phyloP scores from a whole-genome alignment of 2,888 invertebrate species.

The Falcaria lacertinaria region DNA sequence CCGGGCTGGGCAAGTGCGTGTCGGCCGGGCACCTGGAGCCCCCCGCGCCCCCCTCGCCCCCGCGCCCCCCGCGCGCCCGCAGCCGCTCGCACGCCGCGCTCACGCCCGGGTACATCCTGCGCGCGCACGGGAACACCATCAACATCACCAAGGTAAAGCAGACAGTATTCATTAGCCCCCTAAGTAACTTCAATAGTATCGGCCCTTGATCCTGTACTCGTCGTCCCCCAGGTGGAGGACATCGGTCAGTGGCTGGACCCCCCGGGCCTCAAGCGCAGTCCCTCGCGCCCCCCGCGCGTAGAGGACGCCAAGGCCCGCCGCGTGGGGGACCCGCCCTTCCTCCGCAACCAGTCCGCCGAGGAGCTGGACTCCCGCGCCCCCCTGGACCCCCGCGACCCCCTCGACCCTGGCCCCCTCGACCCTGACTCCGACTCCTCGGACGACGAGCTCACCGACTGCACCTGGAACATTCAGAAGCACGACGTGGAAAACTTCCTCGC shows the following conservation, averaged over 20 bases:
- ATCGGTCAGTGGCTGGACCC: slow-evolving; percentile 68
- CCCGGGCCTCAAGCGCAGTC: slow-evolving; percentile 51
- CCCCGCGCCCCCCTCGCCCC: slow-evolving; percentile 16
- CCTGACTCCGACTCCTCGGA: slow-evolving; percentile 30
- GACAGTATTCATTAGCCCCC: no score
- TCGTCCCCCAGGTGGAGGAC: slow-evolving; percentile 63
- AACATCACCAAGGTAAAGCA: slow-evolving; percentile 55
- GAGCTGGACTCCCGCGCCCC: slow-evolving; percentile 44
- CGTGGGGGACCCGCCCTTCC: slow-evolving; percentile 43
- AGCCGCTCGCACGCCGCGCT: slow-evolving; percentile 46
- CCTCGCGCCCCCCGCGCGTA: slow-evolving; percentile 33
- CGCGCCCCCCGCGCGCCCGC: slow-evolving; percentile 22
- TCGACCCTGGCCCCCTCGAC: slow-evolving; percentile 18
- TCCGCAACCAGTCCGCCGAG: slow-evolving; percentile 69
- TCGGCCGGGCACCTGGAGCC: slow-evolving; percentile 57
- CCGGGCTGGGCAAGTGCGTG: slow-evolving; percentile 65
- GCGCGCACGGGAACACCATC: slow-evolving; percentile 45
- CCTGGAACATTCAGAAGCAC: slow-evolving; percentile 38
- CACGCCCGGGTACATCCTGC: slow-evolving; percentile 64
- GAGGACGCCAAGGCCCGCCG: slow-evolving; percentile 32
- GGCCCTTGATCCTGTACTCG: no score
- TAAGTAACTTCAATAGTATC: no score
- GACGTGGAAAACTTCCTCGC: slow-evolving; percentile 38
- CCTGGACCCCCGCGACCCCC: slow-evolving; percentile 55
- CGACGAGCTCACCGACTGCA: slow-evolving; percentile 25